These are phyloP conservation scores for Ostrea edulis DNA, from an alignment of 1,140 invertebrate species.

Conservation along the genomic window DNA sequence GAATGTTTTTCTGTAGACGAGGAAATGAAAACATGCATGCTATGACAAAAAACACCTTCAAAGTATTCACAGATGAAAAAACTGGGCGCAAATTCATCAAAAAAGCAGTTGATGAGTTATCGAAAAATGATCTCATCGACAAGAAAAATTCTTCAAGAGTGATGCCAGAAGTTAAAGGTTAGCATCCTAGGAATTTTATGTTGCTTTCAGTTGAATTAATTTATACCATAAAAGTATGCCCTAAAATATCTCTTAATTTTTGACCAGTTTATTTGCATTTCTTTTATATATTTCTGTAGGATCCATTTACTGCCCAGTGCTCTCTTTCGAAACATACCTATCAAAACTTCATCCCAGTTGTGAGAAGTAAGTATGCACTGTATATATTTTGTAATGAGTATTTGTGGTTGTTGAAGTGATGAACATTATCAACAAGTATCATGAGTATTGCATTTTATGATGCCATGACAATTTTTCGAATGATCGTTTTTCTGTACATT, in stretches of 20 bases:
- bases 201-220: neutral
- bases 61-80: slow-evolving; percentile 34
- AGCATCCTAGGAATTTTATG: neutral
- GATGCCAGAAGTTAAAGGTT: slow-evolving; percentile 48
- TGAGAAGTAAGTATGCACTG: neutral
- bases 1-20: slow-evolving; percentile 51
- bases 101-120: slow-evolving; percentile 27
- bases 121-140: slow-evolving; percentile 44
- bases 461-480: neutral
- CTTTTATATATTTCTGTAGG: neutral
- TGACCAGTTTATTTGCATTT: neutral
- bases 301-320: slow-evolving; percentile 37
- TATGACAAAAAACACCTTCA: slow-evolving; percentile 48
- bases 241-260: neutral
- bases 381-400: no score
- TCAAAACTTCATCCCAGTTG: slow-evolving; percentile 31
- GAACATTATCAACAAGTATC: no score
- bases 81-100: slow-evolving; percentile 5
- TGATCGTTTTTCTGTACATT: neutral
- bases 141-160: slow-evolving; percentile 43
- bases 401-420: no score
- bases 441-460: neutral
- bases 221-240: neutral
- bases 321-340: slow-evolving; percentile 36
- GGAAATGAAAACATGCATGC: slow-evolving; percentile 48